Evolutionary conservation across 2,797 vertebrate genomes (phyloP).

Genomic region (Chromobotia macracanthus): DNA sequence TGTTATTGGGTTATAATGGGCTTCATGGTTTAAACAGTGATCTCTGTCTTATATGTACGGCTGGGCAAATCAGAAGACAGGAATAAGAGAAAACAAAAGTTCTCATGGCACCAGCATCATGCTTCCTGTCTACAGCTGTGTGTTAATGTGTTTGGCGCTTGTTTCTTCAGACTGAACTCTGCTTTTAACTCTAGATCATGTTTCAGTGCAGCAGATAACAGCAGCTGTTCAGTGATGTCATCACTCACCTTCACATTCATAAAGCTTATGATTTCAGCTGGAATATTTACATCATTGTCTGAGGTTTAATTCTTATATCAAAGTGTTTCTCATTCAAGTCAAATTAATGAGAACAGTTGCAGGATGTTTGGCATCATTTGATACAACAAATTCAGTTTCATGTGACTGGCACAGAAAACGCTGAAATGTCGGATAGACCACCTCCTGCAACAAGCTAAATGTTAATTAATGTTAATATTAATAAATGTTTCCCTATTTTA

Average conservation of each 20-base stretch:
- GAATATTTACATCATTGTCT: neutral
- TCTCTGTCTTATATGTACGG: neutral
- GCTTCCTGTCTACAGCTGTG: neutral
- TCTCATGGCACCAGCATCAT: too few relatives aligned
- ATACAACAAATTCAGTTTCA: too few relatives aligned
- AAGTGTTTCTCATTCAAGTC: neutral
- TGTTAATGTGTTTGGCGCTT: neutral
- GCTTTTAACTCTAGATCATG: neutral
- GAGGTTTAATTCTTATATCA: neutral
- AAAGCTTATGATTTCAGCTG: neutral
- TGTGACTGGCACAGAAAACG: too few relatives aligned
- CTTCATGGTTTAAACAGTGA: neutral
- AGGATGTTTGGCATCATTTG: too few relatives aligned
- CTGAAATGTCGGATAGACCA: too few relatives aligned
- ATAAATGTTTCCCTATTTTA: too few relatives aligned
- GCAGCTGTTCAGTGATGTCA: neutral
- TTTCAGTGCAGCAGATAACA: neutral
- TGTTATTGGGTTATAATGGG: neutral
- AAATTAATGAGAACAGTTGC: too few relatives aligned
- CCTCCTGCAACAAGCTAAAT: too few relatives aligned
- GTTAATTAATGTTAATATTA: too few relatives aligned
- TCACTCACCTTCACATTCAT: neutral
- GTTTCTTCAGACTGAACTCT: neutral
- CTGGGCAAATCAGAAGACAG: neutral
- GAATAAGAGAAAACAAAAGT: too few relatives aligned